These are phyloP conservation scores for Delphinapterus leucas DNA, from an alignment of 2,113 vertebrate genomes.

Conservation along the genomic window DNA sequence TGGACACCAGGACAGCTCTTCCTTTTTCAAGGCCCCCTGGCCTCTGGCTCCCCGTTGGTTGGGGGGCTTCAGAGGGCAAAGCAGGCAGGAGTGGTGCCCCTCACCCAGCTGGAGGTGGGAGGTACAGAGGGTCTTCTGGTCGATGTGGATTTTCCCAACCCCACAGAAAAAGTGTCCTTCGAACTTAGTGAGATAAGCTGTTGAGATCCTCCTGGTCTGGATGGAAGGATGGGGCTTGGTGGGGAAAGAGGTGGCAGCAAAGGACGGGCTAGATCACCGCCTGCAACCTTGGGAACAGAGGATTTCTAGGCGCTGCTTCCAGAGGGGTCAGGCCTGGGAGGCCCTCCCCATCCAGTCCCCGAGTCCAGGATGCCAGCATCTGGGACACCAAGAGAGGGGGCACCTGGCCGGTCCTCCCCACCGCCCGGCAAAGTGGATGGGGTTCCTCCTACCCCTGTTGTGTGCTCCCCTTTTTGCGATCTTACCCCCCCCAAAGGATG, in stretches of 20 bases:
- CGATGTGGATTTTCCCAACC: background rate
- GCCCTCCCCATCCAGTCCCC: fast-evolving
- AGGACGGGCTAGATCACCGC: background rate
- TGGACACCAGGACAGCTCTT: background rate
- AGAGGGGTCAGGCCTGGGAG: background rate
- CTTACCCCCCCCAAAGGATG: background rate
- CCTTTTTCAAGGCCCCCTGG: background rate
- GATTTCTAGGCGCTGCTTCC: background rate
- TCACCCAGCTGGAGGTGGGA: background rate
- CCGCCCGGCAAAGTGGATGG: background rate
- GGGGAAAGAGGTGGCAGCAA: background rate
- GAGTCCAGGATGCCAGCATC: background rate
- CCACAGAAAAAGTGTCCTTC: background rate
- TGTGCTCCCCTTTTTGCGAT: background rate
- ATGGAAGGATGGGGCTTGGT: background rate
- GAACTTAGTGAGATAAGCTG: background rate
- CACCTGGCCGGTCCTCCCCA: background rate
- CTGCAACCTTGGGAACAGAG: background rate
- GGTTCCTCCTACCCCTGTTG: no score
- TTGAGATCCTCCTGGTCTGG: background rate
- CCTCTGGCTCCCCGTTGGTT: background rate
- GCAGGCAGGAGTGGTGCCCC: background rate
- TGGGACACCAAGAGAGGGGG: background rate
- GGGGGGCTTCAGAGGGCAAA: background rate
- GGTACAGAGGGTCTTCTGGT: background rate